Evolutionary conservation across 2,113 vertebrate genomes (phyloP).

Genomic region (Rousettus leschenaultii): DNA sequence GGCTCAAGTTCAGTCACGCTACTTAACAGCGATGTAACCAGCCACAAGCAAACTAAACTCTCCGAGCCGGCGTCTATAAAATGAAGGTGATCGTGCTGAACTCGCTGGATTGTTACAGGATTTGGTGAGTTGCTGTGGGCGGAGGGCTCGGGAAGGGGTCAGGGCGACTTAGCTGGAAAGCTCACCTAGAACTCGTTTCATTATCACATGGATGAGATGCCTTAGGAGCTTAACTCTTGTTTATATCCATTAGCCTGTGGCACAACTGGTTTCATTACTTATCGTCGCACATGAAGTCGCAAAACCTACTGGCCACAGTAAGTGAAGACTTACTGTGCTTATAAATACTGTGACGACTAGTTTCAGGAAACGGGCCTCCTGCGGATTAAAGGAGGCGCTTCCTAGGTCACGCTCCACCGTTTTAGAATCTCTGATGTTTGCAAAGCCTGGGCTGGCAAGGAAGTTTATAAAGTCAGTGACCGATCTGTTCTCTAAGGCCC

Average conservation of each 20-base stretch:
- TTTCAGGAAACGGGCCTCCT: neutral
- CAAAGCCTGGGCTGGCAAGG: neutral
- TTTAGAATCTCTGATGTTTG: neutral
- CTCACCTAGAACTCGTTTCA: neutral
- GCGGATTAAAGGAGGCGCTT: neutral
- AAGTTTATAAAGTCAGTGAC: neutral
- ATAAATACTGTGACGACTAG: neutral
- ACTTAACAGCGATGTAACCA: neutral
- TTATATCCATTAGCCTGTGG: neutral
- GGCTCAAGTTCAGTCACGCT: neutral
- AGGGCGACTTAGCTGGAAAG: neutral
- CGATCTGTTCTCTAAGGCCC: neutral
- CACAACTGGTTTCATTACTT: neutral
- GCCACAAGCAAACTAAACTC: neutral
- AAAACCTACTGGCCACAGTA: accelerated
- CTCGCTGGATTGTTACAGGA: no score
- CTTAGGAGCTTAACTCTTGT: neutral
- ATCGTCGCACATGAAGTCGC: neutral
- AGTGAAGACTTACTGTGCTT: neutral
- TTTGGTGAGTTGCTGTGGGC: accelerated
- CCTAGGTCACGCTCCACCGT: neutral
- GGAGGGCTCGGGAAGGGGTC: neutral
- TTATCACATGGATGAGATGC: neutral
- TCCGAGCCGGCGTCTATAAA: neutral
- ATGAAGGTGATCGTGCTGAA: neutral